Percentiles rank a stretch among this genome's conserved stretches.
phyloP scores from a whole-genome alignment of 2,888 invertebrate genomes.

The Habroteleia sp. region DNA sequence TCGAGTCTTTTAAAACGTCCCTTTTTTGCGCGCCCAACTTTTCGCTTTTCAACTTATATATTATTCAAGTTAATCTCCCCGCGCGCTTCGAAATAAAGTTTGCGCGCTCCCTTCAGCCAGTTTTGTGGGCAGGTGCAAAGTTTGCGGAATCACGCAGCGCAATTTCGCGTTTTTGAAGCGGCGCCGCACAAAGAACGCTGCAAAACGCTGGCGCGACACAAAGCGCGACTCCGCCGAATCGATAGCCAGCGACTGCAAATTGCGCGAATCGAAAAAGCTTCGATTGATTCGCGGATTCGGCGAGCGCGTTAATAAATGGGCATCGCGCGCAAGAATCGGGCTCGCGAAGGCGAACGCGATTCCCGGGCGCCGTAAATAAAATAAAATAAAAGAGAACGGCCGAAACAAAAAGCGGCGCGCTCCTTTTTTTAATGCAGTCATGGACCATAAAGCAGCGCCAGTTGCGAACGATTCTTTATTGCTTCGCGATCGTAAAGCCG shows the following conservation, averaged over 20 bases:
- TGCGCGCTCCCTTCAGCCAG: no score
- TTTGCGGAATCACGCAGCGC: no score
- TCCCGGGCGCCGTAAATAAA: conserved; percentile 12
- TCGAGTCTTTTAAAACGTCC: no score
- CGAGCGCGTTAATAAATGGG: conserved; percentile 37
- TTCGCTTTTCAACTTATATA: no score
- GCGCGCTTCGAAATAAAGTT: no score
- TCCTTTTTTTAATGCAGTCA: conserved; percentile 66
- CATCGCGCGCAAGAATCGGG: conserved; percentile 2
- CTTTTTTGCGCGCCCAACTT: no score
- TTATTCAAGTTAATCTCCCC: no score
- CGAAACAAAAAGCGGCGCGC: conserved; percentile 31
- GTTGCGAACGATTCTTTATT: conserved; percentile 74
- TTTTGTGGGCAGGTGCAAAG: no score
- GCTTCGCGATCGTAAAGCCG: conserved; percentile 72
- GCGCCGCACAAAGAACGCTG: no score
- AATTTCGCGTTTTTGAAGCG: no score
- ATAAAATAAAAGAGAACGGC: conserved; percentile 9
- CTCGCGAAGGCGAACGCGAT: not conserved
- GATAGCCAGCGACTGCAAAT: conserved; percentile 37
- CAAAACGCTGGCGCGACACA: conserved; percentile 6
- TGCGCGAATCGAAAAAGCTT: conserved; percentile 48
- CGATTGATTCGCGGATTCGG: conserved; percentile 31
- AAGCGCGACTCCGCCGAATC: conserved; percentile 35
- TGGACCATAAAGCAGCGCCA: conserved; percentile 71